Base-by-base conservation (phyloP, 1,140 invertebrate species). In the Musca vetustissima region DNA sequence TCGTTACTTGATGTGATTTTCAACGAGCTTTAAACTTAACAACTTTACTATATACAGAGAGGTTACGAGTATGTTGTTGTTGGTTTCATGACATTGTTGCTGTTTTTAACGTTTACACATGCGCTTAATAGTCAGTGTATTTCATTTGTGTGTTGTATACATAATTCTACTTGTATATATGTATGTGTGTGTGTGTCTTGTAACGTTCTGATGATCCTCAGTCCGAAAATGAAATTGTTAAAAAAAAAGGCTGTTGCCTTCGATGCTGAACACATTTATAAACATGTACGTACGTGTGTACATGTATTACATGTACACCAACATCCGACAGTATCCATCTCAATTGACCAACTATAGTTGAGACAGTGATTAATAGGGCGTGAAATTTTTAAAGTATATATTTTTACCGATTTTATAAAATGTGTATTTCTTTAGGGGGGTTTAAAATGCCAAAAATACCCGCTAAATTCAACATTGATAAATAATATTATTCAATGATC, bases 201-300 rank as follows among this genome's bases (percentile, higher is more conserved):
- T 28, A 28, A 28, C 8, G 28, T 28, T 28, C 28, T 28, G 28
- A 28, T 28, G 28, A 28, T 28, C 28, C 24, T 28, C 55, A 28
- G 17, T 25, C 32, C 25, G 55, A 59, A 59, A 28, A 59, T 59
- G 55, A 59, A 59, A 59, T 59, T 59, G 55, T 59, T 59, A 28
- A 59, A 59, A n/a, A n/a, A n/a, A n/a, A 59, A 59, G 24, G 13
- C 55, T 59, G 55, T 59, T 59, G 6, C 25, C 21, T 28, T 59
- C 55, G 32, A 28, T 59, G 55, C 55, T 59, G 55, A 25, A 59
- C 55, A 59, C 24, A 24, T 55, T 55, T 55, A 55, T 55, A 25
- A 59, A 59, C 55, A 28, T 59, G 55, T 32, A 32, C 55, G 15
- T 32, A 22, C 55, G 55, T 59, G 9, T 32, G 55, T 28, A 55